These are phyloP conservation scores for Dreissena rostriformis DNA, from an alignment of 1,140 invertebrate genomes.

Conservation along the genomic window DNA sequence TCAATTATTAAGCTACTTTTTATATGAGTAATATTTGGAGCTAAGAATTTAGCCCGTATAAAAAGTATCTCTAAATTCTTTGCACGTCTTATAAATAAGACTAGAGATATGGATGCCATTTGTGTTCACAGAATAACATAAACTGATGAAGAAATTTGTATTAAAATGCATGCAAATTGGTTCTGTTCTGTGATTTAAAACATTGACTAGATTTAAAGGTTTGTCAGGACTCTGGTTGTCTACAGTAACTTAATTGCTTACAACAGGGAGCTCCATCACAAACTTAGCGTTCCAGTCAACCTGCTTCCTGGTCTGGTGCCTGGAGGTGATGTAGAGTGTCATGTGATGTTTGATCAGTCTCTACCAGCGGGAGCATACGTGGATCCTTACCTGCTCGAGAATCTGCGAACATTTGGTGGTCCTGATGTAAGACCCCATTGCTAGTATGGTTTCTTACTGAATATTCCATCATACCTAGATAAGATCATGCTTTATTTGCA, in stretches of 20 bases:
- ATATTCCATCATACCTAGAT: background rate
- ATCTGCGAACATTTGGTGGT: constrained; percentile 21
- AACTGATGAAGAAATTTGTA: background rate
- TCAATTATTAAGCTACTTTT: too few species aligned
- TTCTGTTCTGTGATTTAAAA: too few species aligned
- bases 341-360: constrained; percentile 25
- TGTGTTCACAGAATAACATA: too few species aligned
- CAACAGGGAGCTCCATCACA: constrained; percentile 30
- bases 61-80: too few species aligned
- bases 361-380: constrained; percentile 52
- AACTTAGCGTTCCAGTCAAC: background rate
- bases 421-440: constrained; percentile 7
- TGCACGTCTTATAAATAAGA: too few species aligned
- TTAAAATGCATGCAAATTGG: too few species aligned
- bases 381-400: constrained; percentile 35
- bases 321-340: constrained; percentile 29
- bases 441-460: background rate
- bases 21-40: too few species aligned
- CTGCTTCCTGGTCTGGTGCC: background rate
- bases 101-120: too few species aligned
- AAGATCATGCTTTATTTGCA: background rate
- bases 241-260: background rate
- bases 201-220: background rate
- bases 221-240: background rate
- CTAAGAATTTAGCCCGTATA: too few species aligned